Evolutionary conservation across 1,140 invertebrate genomes (phyloP), one percentile per base, ranked within the genome.

Genomic region (Eciton burchellii): DNA sequence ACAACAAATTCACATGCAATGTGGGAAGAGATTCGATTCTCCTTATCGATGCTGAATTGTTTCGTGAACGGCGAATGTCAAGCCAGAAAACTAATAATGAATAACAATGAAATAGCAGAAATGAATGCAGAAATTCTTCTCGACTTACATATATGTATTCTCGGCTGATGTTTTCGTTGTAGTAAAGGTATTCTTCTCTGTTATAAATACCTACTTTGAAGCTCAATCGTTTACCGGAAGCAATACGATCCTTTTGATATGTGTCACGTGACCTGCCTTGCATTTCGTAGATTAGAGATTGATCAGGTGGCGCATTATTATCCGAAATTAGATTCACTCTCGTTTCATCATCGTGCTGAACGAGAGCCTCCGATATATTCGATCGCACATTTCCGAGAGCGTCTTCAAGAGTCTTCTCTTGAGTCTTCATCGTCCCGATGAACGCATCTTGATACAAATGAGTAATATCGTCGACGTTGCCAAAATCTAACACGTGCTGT

Each of bases 101-200:
- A 35, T 35, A 35, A 73, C 29, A 60, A n/a, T 12, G 35, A 0
- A 5, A 16, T 21, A 76, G 65, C 26, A 59, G 11, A 26, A n/a
- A 5, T n/a, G 54, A 56, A 19, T 19, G n/a, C n/a, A 0, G 12
- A 49, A 26, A 76, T 63, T 60, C 0, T 60, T 74, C 62, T 41
- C 0, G 57, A 90, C 90, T 91, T 63, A 92, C 91, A 16, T 87
- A 92, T 66, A 91, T 76, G 8, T 89, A 86, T 87, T 92, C 68
- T 49, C 66, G 49, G 70, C 85, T 89, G 26, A 87, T 3, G 24
- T 74, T 65, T 72, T 87, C 43, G 47, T 90, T 79, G 9, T 90
- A 86, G 59, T 88, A 85, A 45, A 92, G 29, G 60, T 87, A 90
- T 41, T 82, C 82, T 71, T 89, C 83, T 21, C 62, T 89, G 71